A percentile compares a stretch with the other conserved stretches of the same genome.
Conservation (phyloP, 2,113 vertebrate genomes). For the Neolamprologus ventralis region DNA sequence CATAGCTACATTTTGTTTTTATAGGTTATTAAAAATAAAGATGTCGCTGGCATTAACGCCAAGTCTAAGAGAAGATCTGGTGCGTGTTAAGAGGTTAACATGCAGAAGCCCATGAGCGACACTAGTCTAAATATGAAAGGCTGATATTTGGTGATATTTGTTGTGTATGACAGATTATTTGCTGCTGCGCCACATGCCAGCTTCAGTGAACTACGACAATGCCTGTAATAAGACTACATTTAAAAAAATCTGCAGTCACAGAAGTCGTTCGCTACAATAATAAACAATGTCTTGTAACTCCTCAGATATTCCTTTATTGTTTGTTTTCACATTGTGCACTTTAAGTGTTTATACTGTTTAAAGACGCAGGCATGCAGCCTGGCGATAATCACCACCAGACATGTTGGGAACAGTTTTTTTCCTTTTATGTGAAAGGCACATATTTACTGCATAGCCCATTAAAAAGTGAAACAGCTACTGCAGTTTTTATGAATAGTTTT, state of each 20-base stretch:
- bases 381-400: slow-evolving; percentile 34
- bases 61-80: not conserved
- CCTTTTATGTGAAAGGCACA: slow-evolving; percentile 1
- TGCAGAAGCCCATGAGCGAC: not conserved
- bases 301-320: not conserved
- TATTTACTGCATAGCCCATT: slow-evolving; percentile 25
- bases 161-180: not conserved
- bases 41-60: fast-evolving
- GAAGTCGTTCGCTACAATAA: not conserved
- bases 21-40: not conserved
- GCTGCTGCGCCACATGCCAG: not conserved
- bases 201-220: not conserved
- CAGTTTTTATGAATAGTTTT: not conserved
- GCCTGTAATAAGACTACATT: not conserved
- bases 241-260: not conserved
- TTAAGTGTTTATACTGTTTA: slow-evolving; percentile 3
- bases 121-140: not conserved
- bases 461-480: slow-evolving; percentile 1
- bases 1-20: not conserved
- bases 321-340: not conserved
- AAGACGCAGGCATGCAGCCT: not conserved
- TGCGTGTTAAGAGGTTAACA: not conserved
- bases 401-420: not conserved
- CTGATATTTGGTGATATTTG: not conserved
- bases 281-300: not conserved